Conservation (phyloP, 2,113 vertebrate genomes). For the Raja brachyura region DNA sequence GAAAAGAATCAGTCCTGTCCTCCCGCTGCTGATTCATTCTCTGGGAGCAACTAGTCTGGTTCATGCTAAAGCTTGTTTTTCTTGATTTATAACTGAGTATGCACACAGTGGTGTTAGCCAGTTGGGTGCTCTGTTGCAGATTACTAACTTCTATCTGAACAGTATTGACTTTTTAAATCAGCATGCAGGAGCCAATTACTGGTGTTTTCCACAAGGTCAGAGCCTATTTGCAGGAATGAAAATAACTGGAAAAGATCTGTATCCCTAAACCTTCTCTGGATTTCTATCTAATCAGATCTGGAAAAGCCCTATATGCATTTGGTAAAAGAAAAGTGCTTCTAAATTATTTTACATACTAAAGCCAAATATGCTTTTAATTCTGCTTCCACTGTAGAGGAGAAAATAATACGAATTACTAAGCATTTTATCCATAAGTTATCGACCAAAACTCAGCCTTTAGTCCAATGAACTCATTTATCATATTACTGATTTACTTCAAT, state of each 20-base stretch:
- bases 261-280: neutral
- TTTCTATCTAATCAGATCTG: neutral
- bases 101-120: neutral
- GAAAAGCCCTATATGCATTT: neutral
- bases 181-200: neutral
- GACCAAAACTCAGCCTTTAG: neutral
- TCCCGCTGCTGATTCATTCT: neutral
- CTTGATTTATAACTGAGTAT: neutral
- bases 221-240: neutral
- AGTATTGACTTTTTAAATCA: neutral
- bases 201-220: neutral
- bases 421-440: neutral
- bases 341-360: neutral
- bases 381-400: neutral
- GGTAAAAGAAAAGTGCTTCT: neutral
- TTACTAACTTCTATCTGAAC: neutral
- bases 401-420: neutral
- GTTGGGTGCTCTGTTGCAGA: neutral
- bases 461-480: constrained; percentile 1
- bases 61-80: neutral
- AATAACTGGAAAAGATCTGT: neutral
- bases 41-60: neutral
- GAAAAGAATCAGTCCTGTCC: neutral
- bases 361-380: neutral
- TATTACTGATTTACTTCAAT: neutral